Evolutionary conservation across 2,113 vertebrate species (phyloP).

Genomic region (Saimiri boliviensis): DNA sequence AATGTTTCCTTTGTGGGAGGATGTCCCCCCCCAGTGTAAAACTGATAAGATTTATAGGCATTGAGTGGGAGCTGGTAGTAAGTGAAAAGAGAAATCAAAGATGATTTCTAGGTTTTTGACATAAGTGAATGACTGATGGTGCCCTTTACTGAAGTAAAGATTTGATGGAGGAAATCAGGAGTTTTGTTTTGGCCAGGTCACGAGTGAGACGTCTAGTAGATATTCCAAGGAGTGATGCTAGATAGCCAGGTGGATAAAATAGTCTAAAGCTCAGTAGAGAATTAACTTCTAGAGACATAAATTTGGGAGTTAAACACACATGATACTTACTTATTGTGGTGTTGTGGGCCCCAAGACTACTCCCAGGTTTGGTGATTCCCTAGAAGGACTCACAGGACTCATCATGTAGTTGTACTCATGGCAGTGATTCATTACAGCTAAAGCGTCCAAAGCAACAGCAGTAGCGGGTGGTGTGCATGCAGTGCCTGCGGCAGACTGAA

Average conservation of each 20-base stretch:
- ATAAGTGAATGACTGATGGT: not conserved
- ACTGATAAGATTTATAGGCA: not conserved
- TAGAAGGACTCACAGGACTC: not conserved
- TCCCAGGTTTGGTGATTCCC: not conserved
- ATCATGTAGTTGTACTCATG: not conserved
- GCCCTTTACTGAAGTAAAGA: not conserved
- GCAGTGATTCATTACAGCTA: not conserved
- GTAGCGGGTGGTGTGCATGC: not conserved
- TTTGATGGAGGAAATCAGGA: not conserved
- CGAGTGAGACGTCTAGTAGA: not conserved
- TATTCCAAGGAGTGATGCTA: not conserved
- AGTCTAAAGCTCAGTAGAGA: not conserved
- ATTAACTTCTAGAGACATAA: slow-evolving; percentile 24
- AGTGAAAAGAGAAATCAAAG: slow-evolving; percentile 40
- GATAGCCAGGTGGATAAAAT: not conserved
- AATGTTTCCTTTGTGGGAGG: not conserved
- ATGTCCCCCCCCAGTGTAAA: not conserved
- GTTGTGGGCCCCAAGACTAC: not conserved
- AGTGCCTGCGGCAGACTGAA: not conserved
- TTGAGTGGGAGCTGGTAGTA: not conserved
- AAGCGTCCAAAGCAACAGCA: not conserved
- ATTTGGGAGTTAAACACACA: not conserved
- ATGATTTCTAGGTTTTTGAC: not conserved
- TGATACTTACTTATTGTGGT: not conserved
- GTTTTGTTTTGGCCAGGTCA: slow-evolving; percentile 2